Conservation (phyloP, 1,140 invertebrate species). For the Anadara kagoshimensis region DNA sequence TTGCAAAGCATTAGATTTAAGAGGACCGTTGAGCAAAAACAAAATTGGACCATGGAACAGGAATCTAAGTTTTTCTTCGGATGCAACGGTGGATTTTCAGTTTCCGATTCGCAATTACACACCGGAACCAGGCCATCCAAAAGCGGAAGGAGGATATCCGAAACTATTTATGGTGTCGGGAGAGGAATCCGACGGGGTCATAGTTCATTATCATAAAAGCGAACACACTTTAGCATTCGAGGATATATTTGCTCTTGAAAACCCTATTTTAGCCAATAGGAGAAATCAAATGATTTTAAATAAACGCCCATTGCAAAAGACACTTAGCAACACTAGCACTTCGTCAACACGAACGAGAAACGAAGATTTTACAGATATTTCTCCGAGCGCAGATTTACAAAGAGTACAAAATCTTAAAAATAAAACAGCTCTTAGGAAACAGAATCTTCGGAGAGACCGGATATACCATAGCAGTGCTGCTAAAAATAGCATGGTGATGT, state of each 20-base stretch:
- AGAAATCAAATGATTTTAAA: constrained; percentile 10
- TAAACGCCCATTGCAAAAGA: constrained; percentile 41
- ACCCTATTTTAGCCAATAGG: constrained; percentile 43
- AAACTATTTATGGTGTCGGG: constrained; percentile 25
- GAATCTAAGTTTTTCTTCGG: constrained; percentile 35
- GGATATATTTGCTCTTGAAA: constrained; percentile 52
- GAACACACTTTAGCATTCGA: constrained; percentile 49
- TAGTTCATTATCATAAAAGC: constrained; percentile 55
- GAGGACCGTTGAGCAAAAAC: constrained; percentile 37
- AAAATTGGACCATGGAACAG: constrained; percentile 46
- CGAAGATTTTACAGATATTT: constrained; percentile 57
- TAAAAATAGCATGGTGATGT: constrained; percentile 61
- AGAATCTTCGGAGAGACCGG: constrained; percentile 46
- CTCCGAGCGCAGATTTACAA: constrained; percentile 50
- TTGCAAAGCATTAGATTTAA: constrained; percentile 48
- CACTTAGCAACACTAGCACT: constrained; percentile 47
- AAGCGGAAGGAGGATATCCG: neutral
- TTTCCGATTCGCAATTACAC: constrained; percentile 14
- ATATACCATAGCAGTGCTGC: constrained; percentile 54
- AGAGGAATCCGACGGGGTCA: constrained; percentile 16
- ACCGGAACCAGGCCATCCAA: constrained; percentile 2
- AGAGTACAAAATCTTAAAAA: constrained; percentile 53
- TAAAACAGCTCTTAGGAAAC: constrained; percentile 52
- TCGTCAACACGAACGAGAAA: constrained; percentile 26
- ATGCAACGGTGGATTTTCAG: constrained; percentile 18